A percentile compares a stretch with the other conserved stretches of the same genome.
Conservation (phyloP, 2,888 invertebrate species). For the Itoplectis maculator region DNA sequence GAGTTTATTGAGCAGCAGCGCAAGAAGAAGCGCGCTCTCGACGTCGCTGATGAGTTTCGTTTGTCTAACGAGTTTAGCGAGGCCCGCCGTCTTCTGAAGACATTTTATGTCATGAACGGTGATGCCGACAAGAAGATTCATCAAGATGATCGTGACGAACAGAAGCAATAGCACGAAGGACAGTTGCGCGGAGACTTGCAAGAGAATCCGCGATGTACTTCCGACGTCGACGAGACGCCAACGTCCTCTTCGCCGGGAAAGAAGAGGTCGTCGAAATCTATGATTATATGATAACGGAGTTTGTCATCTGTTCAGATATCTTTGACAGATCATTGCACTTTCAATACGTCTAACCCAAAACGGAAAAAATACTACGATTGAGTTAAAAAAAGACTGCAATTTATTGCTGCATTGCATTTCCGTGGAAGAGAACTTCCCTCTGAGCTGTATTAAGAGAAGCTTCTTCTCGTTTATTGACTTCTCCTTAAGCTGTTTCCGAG, state of each 20-base stretch:
- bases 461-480: too few relatives aligned
- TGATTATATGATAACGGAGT: too few relatives aligned
- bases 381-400: too few relatives aligned
- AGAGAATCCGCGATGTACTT: constrained; percentile 85
- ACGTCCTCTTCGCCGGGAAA: constrained; percentile 88
- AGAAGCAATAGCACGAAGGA: constrained; percentile 92
- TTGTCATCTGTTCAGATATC: too few relatives aligned
- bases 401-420: too few relatives aligned
- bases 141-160: constrained; percentile 93
- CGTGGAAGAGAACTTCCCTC: too few relatives aligned
- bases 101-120: constrained; percentile 96
- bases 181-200: constrained; percentile 93
- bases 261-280: constrained; percentile 91
- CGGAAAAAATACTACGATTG: too few relatives aligned
- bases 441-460: too few relatives aligned
- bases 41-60: constrained; percentile 95
- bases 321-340: too few relatives aligned
- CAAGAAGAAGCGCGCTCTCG: constrained; percentile 92
- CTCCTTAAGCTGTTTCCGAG: too few relatives aligned
- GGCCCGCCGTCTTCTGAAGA: constrained; percentile 92
- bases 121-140: constrained; percentile 94
- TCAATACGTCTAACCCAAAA: too few relatives aligned
- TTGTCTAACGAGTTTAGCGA: constrained; percentile 93
- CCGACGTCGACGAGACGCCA: constrained; percentile 85
- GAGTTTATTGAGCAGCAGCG: constrained; percentile 91